A percentile compares a stretch with the other conserved stretches of the same genome.
Conservation (phyloP, 2,113 vertebrate species). For the Addax nasomaculatus region DNA sequence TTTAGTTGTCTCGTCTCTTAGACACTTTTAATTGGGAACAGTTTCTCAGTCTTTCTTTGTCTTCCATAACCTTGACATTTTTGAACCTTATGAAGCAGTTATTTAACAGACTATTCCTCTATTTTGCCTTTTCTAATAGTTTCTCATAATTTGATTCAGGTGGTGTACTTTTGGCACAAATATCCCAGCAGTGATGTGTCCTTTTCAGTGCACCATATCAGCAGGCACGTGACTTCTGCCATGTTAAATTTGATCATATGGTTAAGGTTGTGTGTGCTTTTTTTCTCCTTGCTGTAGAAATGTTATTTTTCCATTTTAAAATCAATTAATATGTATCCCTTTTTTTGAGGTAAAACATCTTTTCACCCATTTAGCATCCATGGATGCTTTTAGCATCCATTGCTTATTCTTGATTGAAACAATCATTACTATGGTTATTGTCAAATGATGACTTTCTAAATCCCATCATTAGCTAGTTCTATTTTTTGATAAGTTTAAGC, state of each 20-base stretch:
- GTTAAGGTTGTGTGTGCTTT: neutral
- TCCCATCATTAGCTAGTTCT: neutral
- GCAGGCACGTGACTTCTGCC: neutral
- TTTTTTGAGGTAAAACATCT: neutral
- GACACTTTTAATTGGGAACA: neutral
- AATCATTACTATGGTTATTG: neutral
- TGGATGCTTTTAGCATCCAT: neutral
- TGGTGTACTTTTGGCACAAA: neutral
- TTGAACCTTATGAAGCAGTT: neutral
- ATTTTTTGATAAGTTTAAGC: neutral
- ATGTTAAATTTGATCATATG: neutral
- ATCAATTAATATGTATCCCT: neutral
- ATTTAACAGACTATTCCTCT: neutral
- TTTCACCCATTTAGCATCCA: neutral
- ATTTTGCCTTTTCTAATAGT: neutral
- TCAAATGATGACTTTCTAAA: neutral
- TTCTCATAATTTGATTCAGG: neutral
- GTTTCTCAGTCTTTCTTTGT: neutral
- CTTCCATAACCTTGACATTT: neutral
- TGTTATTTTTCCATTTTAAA: neutral
- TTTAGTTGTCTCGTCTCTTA: neutral
- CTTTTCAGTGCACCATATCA: neutral
- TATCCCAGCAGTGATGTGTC: neutral
- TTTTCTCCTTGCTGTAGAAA: neutral
- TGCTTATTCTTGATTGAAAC: neutral